phyloP scores from a whole-genome alignment of 2,113 vertebrate genomes.

The Tyrannus savana region DNA sequence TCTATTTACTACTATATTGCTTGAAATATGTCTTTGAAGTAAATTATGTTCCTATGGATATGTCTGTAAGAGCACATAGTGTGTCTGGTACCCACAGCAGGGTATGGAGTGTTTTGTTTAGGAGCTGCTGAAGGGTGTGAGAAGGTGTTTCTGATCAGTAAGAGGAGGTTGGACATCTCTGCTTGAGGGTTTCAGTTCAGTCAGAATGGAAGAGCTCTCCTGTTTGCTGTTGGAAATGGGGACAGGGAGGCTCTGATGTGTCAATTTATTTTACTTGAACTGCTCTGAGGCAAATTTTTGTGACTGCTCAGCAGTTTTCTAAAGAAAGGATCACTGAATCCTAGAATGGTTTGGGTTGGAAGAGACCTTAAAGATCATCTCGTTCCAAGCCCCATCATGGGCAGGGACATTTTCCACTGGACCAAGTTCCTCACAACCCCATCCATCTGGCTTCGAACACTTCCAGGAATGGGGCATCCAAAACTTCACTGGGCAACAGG shows the following conservation, averaged over 20 bases:
- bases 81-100: neutral
- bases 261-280: neutral
- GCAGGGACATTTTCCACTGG: neutral
- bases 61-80: neutral
- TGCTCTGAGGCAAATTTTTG: neutral
- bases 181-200: neutral
- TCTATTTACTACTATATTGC: neutral
- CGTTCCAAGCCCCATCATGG: accelerated
- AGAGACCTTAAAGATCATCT: neutral
- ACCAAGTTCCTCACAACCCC: neutral
- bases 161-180: neutral
- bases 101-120: neutral
- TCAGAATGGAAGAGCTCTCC: neutral
- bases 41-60: neutral
- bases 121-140: neutral
- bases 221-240: neutral
- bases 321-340: neutral
- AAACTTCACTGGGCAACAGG: neutral
- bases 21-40: neutral
- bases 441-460: neutral
- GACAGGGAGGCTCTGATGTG: neutral
- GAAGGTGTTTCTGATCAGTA: neutral
- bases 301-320: neutral
- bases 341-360: neutral
- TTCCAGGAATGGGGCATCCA: neutral